phyloP scores from a whole-genome alignment of 2,888 invertebrate species.

The Heliconius cydno region DNA sequence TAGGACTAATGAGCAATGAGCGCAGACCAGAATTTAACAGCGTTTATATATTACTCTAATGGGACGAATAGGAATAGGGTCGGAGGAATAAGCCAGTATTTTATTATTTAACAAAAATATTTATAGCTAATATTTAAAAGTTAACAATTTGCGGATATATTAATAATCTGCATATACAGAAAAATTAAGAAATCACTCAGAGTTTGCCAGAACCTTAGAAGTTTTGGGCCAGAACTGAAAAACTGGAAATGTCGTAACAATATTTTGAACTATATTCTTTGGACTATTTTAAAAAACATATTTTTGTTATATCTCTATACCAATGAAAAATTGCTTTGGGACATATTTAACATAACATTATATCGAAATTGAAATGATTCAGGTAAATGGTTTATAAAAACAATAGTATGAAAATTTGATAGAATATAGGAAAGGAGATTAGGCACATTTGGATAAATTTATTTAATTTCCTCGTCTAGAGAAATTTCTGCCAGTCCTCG shows the following conservation, averaged over 20 bases:
- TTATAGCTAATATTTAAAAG: not conserved
- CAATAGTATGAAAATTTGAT: not conserved
- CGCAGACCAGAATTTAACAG: constrained; percentile 50
- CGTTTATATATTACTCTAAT: constrained; percentile 42
- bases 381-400: not conserved
- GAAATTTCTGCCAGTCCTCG: constrained; percentile 61
- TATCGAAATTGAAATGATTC: not conserved
- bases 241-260: not conserved
- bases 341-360: not conserved
- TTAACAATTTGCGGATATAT: not conserved
- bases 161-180: not conserved
- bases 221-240: not conserved
- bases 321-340: not conserved
- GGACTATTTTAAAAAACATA: not conserved
- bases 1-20: constrained; percentile 51
- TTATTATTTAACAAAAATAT: constrained; percentile 9
- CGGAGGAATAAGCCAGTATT: constrained; percentile 1
- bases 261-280: constrained; percentile 24
- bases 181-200: not conserved
- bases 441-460: not conserved
- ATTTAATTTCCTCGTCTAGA: constrained; percentile 59
- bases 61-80: constrained; percentile 5
- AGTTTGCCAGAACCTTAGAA: not conserved
- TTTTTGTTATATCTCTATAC: not conserved
- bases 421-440: constrained; percentile 4